A percentile compares a stretch with the other conserved stretches of the same genome.
Conservation (phyloP, 2,113 vertebrate species). For the Lophotis ruficrista region DNA sequence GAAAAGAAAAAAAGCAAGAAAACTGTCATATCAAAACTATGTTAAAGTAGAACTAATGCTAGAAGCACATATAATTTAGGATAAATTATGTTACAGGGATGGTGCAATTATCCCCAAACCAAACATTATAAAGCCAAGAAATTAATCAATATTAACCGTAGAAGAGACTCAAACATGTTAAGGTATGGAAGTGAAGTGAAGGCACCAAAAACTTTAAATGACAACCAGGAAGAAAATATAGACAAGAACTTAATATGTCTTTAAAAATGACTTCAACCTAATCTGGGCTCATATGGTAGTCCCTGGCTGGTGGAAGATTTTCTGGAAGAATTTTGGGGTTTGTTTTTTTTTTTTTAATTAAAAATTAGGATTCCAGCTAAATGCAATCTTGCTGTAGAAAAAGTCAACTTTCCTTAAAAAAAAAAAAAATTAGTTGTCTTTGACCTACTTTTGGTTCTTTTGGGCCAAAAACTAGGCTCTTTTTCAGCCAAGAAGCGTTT, state of each 20-base stretch:
- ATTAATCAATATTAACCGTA: slow-evolving; percentile 58
- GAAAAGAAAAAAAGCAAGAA: slow-evolving; percentile 41
- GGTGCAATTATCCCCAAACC: slow-evolving; percentile 63
- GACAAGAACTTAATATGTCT: slow-evolving; percentile 62
- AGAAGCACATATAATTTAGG: slow-evolving; percentile 61
- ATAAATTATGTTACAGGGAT: slow-evolving; percentile 54
- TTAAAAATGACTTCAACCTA: slow-evolving; percentile 66
- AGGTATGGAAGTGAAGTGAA: slow-evolving; percentile 71
- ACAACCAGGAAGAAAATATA: slow-evolving; percentile 70
- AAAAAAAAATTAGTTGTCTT: not conserved
- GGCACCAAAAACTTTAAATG: slow-evolving; percentile 69
- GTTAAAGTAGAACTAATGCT: slow-evolving; percentile 47
- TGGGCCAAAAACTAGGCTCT: slow-evolving; percentile 39
- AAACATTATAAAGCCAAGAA: slow-evolving; percentile 65
- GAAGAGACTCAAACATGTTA: slow-evolving; percentile 71
- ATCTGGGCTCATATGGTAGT: slow-evolving; percentile 38
- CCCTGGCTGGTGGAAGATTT: slow-evolving; percentile 60
- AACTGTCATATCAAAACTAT: slow-evolving; percentile 47
- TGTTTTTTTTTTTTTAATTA: not conserved
- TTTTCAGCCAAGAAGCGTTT: slow-evolving; percentile 28
- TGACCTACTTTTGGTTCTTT: slow-evolving; percentile 45
- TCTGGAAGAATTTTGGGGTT: not conserved
- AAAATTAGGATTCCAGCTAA: slow-evolving; percentile 52
- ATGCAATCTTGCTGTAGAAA: slow-evolving; percentile 51
- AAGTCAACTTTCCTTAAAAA: not conserved